These are phyloP conservation scores for Zosterops japonicus DNA, from an alignment of 2,113 vertebrate species.

Conservation along the genomic window DNA sequence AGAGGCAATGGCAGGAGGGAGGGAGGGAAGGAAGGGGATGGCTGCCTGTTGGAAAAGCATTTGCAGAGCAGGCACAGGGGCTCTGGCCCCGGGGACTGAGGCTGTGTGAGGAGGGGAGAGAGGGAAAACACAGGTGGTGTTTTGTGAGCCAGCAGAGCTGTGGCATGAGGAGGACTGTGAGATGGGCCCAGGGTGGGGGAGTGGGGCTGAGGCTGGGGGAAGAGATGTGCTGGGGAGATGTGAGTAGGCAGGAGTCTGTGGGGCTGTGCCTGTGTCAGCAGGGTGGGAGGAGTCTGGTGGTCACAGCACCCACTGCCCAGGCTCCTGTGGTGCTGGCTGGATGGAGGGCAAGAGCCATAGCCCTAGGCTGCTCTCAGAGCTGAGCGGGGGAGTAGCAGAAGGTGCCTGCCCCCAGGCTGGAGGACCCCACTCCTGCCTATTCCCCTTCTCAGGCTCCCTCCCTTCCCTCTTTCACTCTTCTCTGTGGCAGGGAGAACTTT, in stretches of 20 bases:
- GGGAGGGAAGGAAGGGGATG: not conserved
- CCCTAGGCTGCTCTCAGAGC: not conserved
- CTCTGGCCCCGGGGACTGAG: not conserved
- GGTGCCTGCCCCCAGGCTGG: not conserved
- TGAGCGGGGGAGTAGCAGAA: not conserved
- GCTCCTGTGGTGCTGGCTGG: fast-evolving
- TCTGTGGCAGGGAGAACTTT: not conserved
- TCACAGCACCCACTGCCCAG: not conserved
- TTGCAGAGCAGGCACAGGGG: not conserved
- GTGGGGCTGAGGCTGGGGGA: not conserved
- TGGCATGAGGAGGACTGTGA: not conserved
- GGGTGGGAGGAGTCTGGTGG: not conserved
- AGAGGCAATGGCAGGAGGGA: not conserved
- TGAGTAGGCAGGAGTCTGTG: not conserved
- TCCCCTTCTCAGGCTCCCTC: not conserved
- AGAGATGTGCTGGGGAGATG: fast-evolving
- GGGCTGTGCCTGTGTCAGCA: not conserved
- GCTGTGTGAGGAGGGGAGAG: not conserved
- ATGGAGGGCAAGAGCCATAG: fast-evolving
- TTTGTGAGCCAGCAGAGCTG: not conserved
- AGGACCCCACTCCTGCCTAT: not conserved
- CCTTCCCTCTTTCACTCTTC: not conserved
- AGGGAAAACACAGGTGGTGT: conserved; percentile 61
- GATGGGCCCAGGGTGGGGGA: not conserved
- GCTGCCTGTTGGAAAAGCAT: conserved; percentile 46